Evolutionary conservation across 2,797 vertebrate species (phyloP).

Genomic region (Natrix natrix): DNA sequence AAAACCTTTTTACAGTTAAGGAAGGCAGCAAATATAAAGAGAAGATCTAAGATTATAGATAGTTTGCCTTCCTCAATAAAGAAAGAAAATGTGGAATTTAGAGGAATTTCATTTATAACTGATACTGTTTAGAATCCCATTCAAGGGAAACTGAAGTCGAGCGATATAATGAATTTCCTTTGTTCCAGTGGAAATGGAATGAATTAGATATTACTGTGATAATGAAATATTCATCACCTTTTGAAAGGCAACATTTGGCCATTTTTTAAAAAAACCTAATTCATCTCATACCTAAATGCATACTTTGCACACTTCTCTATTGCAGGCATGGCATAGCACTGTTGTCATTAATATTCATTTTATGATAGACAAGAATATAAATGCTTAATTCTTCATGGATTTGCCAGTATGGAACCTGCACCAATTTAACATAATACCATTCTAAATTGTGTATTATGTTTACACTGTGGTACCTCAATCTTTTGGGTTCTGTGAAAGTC

Average conservation of each 20-base stretch:
- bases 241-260: conserved; percentile 43
- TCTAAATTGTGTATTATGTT: conserved; percentile 14
- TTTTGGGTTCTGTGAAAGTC: not conserved
- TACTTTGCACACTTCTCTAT: conserved; percentile 36
- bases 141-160: conserved; percentile 35
- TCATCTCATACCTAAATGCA: conserved; percentile 20
- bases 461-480: not conserved
- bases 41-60: conserved; percentile 19
- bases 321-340: conserved; percentile 8
- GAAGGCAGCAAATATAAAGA: conserved; percentile 15
- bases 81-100: conserved; percentile 33
- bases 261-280: conserved; percentile 27
- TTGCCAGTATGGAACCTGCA: not conserved
- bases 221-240: conserved; percentile 54
- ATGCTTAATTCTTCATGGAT: conserved; percentile 20
- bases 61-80: conserved; percentile 2
- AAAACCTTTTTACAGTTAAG: not conserved
- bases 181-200: conserved; percentile 38
- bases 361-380: conserved; percentile 28
- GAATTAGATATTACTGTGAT: conserved; percentile 8
- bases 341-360: conserved; percentile 27
- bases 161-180: conserved; percentile 47
- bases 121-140: conserved; percentile 14
- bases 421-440: not conserved
- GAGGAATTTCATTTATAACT: conserved; percentile 25